These are phyloP conservation scores for Limanda limanda DNA, from an alignment of 2,113 vertebrate genomes.

Conservation along the genomic window DNA sequence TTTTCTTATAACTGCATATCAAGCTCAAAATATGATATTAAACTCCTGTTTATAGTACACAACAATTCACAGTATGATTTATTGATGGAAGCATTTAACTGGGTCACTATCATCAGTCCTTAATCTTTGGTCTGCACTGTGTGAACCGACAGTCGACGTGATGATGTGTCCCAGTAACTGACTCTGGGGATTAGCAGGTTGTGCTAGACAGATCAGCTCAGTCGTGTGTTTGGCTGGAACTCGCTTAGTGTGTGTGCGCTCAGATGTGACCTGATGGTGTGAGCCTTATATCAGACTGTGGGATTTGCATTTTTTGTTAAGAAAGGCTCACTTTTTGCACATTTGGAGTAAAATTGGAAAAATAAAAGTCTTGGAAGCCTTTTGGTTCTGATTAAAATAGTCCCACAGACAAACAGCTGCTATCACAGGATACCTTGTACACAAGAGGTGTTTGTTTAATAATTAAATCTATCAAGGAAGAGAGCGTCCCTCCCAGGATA, in stretches of 20 bases:
- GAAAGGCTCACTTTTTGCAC: neutral
- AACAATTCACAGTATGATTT: neutral
- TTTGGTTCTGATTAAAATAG: neutral
- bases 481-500: neutral
- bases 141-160: conserved; percentile 48
- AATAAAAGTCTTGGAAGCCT: neutral
- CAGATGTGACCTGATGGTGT: conserved; percentile 8
- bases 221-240: conserved; percentile 32
- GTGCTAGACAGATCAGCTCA: conserved; percentile 40
- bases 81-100: conserved; percentile 10
- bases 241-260: neutral
- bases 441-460: conserved; percentile 2
- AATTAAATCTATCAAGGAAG: conserved; percentile 12
- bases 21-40: neutral
- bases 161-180: conserved; percentile 66
- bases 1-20: neutral
- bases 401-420: too few relatives aligned
- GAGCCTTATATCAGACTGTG: neutral
- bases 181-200: conserved; percentile 69
- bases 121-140: conserved; percentile 65
- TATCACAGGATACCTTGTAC: neutral
- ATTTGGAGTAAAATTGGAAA: neutral
- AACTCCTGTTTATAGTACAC: neutral
- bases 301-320: neutral
- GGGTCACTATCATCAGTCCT: conserved; percentile 48